A percentile compares a stretch with the other conserved stretches of the same genome.
phyloP scores from a whole-genome alignment of 2,113 vertebrate genomes.

The Glaucomys volans region DNA sequence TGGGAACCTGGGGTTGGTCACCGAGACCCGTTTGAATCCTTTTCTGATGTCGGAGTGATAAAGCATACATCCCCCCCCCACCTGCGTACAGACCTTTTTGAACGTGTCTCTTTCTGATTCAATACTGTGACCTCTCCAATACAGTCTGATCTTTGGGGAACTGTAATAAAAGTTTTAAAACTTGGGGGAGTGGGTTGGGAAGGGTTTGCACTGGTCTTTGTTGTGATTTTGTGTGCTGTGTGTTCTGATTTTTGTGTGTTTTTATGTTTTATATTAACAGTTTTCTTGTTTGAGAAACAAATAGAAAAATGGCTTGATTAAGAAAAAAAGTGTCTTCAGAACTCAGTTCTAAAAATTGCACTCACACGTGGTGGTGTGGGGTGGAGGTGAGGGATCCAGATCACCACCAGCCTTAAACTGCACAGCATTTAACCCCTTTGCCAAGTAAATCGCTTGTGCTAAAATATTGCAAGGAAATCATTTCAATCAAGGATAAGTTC shows the following conservation, averaged over 20 bases:
- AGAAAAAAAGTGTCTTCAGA: conserved; percentile 54
- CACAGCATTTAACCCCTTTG: background rate
- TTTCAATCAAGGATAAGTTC: background rate
- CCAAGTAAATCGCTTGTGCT: background rate
- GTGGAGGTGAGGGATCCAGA: too few species aligned
- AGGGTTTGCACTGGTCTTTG: conserved; percentile 85
- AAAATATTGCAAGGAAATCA: background rate
- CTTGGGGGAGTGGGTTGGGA: conserved; percentile 73
- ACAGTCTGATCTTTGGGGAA: conserved; percentile 82
- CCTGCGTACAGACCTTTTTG: conserved; percentile 77
- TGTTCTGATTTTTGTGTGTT: conserved; percentile 87
- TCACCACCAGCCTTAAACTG: background rate
- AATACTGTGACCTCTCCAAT: conserved; percentile 86
- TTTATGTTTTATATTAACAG: conserved; percentile 90
- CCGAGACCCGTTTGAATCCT: conserved; percentile 73
- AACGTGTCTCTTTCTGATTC: conserved; percentile 82
- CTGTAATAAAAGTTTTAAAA: conserved; percentile 83
- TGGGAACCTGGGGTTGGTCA: conserved; percentile 79
- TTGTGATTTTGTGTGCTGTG: conserved; percentile 85
- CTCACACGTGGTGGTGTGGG: too few species aligned
- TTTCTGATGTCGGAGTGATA: conserved; percentile 77
- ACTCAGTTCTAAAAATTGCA: background rate
- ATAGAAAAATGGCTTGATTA: conserved; percentile 87
- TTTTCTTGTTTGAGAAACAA: conserved; percentile 88
- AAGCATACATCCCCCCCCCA: conserved; percentile 69